A percentile compares a stretch with the other conserved stretches of the same genome.
These are phyloP conservation scores for Meganola albula DNA, from an alignment of 2,888 invertebrate genomes.

Conservation along the genomic window DNA sequence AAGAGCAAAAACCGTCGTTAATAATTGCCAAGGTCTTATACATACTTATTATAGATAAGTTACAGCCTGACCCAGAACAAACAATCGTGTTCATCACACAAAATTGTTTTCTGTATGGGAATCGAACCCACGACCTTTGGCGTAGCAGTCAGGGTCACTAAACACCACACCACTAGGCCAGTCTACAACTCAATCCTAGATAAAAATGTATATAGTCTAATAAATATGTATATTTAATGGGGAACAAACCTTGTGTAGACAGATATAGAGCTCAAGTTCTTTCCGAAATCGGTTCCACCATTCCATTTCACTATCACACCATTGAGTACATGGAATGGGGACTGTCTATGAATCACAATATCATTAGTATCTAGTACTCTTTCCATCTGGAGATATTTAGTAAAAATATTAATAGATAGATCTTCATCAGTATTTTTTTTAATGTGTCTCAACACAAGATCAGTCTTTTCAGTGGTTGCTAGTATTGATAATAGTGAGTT, in stretches of 20 bases:
- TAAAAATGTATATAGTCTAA: no score
- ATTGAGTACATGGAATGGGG: slow-evolving; percentile 51
- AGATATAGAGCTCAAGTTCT: slow-evolving; percentile 24
- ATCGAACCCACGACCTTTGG: neutral
- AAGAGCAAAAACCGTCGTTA: no score
- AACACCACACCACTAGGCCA: no score
- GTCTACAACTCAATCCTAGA: no score
- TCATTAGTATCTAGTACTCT: slow-evolving; percentile 27
- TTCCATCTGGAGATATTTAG: slow-evolving; percentile 47
- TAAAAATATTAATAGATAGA: slow-evolving; percentile 38
- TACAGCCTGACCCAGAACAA: neutral
- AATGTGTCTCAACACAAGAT: slow-evolving; percentile 43
- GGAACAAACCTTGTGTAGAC: slow-evolving; percentile 51
- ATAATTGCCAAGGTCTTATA: no score
- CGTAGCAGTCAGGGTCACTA: neutral
- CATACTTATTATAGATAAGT: no score
- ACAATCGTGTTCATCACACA: no score
- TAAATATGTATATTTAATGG: no score
- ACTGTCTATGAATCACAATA: slow-evolving; percentile 41
- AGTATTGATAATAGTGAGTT: slow-evolving; percentile 40
- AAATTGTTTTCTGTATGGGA: neutral
- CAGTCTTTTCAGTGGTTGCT: slow-evolving; percentile 42
- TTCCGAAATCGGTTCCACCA: slow-evolving; percentile 11
- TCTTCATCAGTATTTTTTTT: slow-evolving; percentile 17
- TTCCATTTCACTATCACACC: slow-evolving; percentile 46